Evolutionary conservation across 2,888 invertebrate genomes (phyloP).

Genomic region (Epinotia nisella): DNA sequence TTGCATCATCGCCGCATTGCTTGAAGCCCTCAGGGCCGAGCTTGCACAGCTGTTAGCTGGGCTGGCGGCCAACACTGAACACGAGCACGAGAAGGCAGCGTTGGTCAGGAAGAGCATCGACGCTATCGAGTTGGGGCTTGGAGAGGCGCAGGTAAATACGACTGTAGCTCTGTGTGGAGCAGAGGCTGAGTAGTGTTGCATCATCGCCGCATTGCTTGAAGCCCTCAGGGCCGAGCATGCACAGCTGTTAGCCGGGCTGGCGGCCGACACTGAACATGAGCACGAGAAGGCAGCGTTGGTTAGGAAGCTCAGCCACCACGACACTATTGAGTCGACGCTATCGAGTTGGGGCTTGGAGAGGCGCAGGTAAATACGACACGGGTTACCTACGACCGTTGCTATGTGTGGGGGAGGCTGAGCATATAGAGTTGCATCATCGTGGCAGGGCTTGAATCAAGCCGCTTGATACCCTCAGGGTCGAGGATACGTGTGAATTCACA

Average conservation of each 20-base stretch:
- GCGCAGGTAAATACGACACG: conserved; percentile 85
- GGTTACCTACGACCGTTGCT: too few species aligned
- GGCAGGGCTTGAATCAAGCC: too few species aligned
- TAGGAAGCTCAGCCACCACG: conserved; percentile 95
- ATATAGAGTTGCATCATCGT: too few species aligned
- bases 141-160: too few species aligned
- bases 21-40: too few species aligned
- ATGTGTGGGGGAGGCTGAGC: too few species aligned
- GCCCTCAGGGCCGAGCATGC: background rate
- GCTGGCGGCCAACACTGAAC: conserved; percentile 86
- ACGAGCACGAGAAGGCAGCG: conserved; percentile 91
- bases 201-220: background rate
- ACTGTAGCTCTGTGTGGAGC: conserved; percentile 63
- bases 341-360: conserved; percentile 97
- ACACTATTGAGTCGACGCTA: too few species aligned
- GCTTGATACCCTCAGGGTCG: too few species aligned
- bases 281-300: conserved; percentile 94
- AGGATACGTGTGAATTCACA: too few species aligned
- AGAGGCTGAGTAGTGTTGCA: background rate
- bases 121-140: conserved; percentile 97
- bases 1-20: too few species aligned
- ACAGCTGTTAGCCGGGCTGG: conserved; percentile 92
- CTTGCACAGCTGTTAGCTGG: conserved; percentile 94
- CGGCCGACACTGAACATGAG: conserved; percentile 87
- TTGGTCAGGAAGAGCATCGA: conserved; percentile 97